phyloP scores from a whole-genome alignment of 2,888 invertebrate species.

The Drosophila stalkeri region DNA sequence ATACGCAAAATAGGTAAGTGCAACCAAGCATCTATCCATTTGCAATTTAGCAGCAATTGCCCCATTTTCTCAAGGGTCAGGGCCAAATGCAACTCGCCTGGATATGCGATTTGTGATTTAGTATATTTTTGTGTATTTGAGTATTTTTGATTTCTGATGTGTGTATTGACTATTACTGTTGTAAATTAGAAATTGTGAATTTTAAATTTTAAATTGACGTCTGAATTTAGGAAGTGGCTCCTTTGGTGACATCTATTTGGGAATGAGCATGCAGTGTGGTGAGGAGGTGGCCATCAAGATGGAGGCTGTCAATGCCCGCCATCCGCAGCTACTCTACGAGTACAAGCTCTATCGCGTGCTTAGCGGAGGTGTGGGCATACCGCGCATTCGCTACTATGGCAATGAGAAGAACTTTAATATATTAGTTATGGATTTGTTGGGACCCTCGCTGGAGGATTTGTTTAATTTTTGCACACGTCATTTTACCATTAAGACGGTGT shows the following conservation, averaged over 20 bases:
- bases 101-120: not conserved
- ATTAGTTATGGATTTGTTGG: slow-evolving; percentile 99
- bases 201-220: not conserved
- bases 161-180: not conserved
- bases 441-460: slow-evolving; percentile 98
- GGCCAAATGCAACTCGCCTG: slow-evolving; percentile 3
- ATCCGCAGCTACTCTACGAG: slow-evolving; percentile 99
- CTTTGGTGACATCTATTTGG: slow-evolving; percentile 99
- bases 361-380: slow-evolving; percentile 98
- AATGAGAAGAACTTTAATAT: slow-evolving; percentile 99
- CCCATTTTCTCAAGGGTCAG: slow-evolving; percentile 12
- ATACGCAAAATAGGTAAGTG: slow-evolving; percentile 95
- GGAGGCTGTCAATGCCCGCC: slow-evolving; percentile 97
- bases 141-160: not conserved
- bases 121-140: not conserved
- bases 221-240: slow-evolving; percentile 91
- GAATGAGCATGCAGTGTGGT: slow-evolving; percentile 95
- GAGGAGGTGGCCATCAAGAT: slow-evolving; percentile 99
- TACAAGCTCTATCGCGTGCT: slow-evolving; percentile 99
- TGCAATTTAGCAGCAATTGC: not conserved
- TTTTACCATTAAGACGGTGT: slow-evolving; percentile 99
- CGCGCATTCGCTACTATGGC: slow-evolving; percentile 97
- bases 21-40: not conserved
- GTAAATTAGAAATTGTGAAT: not conserved
- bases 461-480: slow-evolving; percentile 99